Evolutionary conservation across 2,797 vertebrate genomes (phyloP), one percentile per base, ranked within the genome.

Genomic region (Nannoperca australis): DNA sequence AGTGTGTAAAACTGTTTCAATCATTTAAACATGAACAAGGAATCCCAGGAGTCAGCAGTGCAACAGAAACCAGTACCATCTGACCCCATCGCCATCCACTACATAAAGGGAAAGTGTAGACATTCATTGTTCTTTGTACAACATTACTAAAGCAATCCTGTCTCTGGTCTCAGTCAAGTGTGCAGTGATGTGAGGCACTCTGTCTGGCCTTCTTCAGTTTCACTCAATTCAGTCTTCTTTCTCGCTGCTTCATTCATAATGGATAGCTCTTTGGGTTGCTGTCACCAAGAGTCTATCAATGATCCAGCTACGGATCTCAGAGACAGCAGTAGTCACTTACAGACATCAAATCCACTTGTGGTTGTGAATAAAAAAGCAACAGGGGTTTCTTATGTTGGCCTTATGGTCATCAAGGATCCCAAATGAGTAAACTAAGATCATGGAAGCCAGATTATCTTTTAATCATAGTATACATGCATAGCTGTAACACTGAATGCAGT

Each of bases 191-290:
- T 91, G 85, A 92, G 71, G 78, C 81, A 86, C 86, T 91, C 83
- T 82, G 82, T 67, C 79, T 79, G 73, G 85, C 64, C 90, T 88
- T 92, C 91, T 93, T 93, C 89, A 91, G 87, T 94, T 93, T 93
- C 93, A 78, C 80, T 88, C 89, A 91, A 90, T 96, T 96, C 96
- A 95, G 88, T 87, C 94, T 86, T 93, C 89, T 95, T 94, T 94
- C 92, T 95, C 89, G 87, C 92, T 69, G 85, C 94, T 93, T 92
- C 93, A 94, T 94, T 91, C 90, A 93, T 94, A 94, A 94, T 94
- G 82, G 82, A 94, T 94, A 88, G 79, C 83, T 91, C 87, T 92
- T 90, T 91, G 84, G 89, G 81, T 85, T 78, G 84, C 88, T 90
- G 84, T 91, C 91, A 93, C 86, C 86, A 86, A 78, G 76, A 91